A percentile compares a stretch with the other conserved stretches of the same genome.
Conservation (phyloP, 2,888 invertebrate genomes). For the Ctenicera cuprea region DNA sequence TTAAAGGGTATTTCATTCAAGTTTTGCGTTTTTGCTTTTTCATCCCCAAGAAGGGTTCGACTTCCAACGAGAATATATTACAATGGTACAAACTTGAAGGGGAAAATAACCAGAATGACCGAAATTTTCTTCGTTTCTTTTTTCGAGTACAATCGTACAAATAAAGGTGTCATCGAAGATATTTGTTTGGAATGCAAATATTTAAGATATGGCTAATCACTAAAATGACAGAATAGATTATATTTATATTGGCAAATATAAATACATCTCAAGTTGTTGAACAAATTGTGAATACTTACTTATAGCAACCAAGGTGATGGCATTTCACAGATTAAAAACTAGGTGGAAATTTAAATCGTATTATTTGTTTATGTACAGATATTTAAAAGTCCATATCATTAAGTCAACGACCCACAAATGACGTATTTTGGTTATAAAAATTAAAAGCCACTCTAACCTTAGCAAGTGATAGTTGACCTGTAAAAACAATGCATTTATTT, state of each 20-base stretch:
- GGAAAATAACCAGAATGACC: constrained; percentile 18
- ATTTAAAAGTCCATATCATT: constrained; percentile 43
- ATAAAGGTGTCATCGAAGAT: constrained; percentile 40
- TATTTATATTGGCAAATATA: constrained; percentile 30
- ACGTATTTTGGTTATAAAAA: constrained; percentile 42
- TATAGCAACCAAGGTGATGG: background rate
- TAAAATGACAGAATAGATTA: constrained; percentile 25
- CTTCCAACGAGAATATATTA: constrained; percentile 11
- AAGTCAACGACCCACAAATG: constrained; percentile 49
- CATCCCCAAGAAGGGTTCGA: constrained; percentile 26
- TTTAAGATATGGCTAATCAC: constrained; percentile 36
- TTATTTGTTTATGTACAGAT: constrained; percentile 34
- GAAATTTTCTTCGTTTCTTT: background rate
- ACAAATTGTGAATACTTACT: background rate
- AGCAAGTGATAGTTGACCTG: constrained; percentile 44
- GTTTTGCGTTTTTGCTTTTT: constrained; percentile 30
- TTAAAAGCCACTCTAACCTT: constrained; percentile 41
- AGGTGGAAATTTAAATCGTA: constrained; percentile 37
- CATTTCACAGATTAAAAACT: constrained; percentile 4
- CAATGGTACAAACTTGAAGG: background rate
- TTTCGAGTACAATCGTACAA: background rate
- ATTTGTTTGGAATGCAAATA: constrained; percentile 38
- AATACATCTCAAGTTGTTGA: constrained; percentile 10
- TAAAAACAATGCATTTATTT: constrained; percentile 44
- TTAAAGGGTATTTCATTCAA: constrained; percentile 41